Conservation (phyloP, 2,113 vertebrate species). For the Heliornis fulica region DNA sequence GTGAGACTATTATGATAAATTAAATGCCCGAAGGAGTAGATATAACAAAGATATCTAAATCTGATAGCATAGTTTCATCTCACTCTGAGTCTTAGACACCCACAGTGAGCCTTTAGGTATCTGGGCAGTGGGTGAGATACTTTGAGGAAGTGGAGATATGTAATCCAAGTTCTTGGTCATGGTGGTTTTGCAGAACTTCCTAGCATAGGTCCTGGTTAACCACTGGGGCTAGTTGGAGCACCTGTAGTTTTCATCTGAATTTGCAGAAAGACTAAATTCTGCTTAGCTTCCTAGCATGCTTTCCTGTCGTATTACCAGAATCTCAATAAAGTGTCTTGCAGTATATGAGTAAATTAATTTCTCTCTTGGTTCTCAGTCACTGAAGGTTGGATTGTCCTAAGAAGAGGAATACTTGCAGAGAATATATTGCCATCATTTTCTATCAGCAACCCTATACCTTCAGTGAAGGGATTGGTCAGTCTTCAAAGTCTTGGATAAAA, state of each 20-base stretch:
- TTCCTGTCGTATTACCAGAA: neutral
- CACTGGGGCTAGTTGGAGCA: neutral
- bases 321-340: neutral
- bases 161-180: neutral
- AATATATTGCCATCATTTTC: neutral
- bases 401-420: neutral
- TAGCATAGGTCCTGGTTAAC: neutral
- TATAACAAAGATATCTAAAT: neutral
- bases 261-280: neutral
- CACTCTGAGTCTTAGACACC: neutral
- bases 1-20: neutral
- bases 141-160: neutral
- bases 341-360: neutral
- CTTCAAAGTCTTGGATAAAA: neutral
- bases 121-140: neutral
- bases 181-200: neutral
- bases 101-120: neutral
- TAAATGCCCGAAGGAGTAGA: neutral
- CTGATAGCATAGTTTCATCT: neutral
- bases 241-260: neutral
- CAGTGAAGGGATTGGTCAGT: neutral
- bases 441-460: neutral
- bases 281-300: neutral
- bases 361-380: neutral
- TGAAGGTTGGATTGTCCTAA: neutral